A percentile compares a stretch with the other conserved stretches of the same genome.
These are phyloP conservation scores for Notothenia coriiceps DNA, from an alignment of 2,113 vertebrate genomes.

Conservation along the genomic window DNA sequence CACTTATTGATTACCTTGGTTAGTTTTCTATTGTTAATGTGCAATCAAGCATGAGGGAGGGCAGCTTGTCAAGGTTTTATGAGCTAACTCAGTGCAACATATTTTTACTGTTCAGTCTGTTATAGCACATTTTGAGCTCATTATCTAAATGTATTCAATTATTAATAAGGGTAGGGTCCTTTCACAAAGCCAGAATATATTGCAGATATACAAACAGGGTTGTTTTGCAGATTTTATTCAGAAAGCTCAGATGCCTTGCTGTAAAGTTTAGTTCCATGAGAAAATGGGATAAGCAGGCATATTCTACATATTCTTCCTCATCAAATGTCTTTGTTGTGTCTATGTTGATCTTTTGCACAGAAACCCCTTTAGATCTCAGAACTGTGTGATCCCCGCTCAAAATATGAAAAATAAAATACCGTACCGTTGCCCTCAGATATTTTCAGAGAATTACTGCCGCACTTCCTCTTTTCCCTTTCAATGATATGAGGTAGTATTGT, in stretches of 20 bases:
- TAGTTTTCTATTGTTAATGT: constrained; percentile 79
- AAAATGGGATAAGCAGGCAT: constrained; percentile 47
- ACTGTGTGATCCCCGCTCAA: constrained; percentile 46
- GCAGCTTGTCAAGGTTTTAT: constrained; percentile 61
- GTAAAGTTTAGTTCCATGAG: constrained; percentile 35
- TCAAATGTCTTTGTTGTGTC: constrained; percentile 71
- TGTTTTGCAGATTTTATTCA: constrained; percentile 59
- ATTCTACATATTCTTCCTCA: constrained; percentile 51
- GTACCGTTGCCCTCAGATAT: constrained; percentile 67
- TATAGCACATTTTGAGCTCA: constrained; percentile 52
- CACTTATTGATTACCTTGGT: constrained; percentile 75
- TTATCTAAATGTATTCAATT: constrained; percentile 64
- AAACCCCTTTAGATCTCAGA: constrained; percentile 61
- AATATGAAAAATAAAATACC: constrained; percentile 69
- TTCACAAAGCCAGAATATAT: constrained; percentile 45
- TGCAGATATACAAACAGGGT: constrained; percentile 36
- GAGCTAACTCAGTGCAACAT: constrained; percentile 32
- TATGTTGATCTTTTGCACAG: constrained; percentile 41
- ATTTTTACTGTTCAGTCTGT: constrained; percentile 57
- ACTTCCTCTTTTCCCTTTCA: constrained; percentile 72
- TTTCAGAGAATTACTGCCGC: constrained; percentile 75
- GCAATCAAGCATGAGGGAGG: constrained; percentile 69
- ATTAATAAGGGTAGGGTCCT: constrained; percentile 70
- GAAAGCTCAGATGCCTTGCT: constrained; percentile 5
- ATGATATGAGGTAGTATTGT: constrained; percentile 77